Conservation (phyloP, 37 sponge, comb jelly and placozoan species). For the Petrosia ficiformis region DNA sequence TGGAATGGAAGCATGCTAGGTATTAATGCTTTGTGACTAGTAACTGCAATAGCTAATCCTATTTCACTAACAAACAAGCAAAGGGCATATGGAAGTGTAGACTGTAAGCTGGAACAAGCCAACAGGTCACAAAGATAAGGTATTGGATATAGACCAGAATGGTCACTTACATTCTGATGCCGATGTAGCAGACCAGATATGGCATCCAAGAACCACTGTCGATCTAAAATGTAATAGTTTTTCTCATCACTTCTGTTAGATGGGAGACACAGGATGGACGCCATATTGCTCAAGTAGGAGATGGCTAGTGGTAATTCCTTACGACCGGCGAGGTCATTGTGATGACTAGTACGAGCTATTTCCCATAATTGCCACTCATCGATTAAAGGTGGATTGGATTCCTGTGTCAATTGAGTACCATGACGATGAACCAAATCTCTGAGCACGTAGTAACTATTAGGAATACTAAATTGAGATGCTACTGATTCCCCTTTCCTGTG, state of each 20-base stretch:
- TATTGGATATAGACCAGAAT: constrained; percentile 18
- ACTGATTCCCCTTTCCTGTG: not conserved
- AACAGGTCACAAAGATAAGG: constrained; percentile 44
- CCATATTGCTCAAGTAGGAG: constrained; percentile 16
- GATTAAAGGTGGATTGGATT: constrained; percentile 23
- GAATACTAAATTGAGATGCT: not conserved
- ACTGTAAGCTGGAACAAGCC: not conserved
- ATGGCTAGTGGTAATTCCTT: constrained; percentile 42
- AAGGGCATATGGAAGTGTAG: constrained; percentile 23
- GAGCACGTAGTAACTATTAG: constrained; percentile 39
- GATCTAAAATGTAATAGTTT: constrained; percentile 15
- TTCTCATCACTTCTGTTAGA: not conserved
- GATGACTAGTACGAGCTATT: constrained; percentile 28
- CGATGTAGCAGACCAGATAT: constrained; percentile 9
- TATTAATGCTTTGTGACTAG: constrained; percentile 33
- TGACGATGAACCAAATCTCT: not conserved
- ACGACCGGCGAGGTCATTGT: constrained; percentile 35
- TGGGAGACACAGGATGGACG: constrained; percentile 14
- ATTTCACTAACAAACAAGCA: constrained; percentile 16
- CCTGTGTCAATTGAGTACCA: not conserved
- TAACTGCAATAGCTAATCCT: constrained; percentile 34
- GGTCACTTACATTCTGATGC: not conserved
- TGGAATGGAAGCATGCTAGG: constrained; percentile 20
- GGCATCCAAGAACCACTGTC: constrained; percentile 47
- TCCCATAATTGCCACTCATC: constrained; percentile 42